phyloP scores from a whole-genome alignment of 2,797 vertebrate genomes.

The Chloroceryle inda region DNA sequence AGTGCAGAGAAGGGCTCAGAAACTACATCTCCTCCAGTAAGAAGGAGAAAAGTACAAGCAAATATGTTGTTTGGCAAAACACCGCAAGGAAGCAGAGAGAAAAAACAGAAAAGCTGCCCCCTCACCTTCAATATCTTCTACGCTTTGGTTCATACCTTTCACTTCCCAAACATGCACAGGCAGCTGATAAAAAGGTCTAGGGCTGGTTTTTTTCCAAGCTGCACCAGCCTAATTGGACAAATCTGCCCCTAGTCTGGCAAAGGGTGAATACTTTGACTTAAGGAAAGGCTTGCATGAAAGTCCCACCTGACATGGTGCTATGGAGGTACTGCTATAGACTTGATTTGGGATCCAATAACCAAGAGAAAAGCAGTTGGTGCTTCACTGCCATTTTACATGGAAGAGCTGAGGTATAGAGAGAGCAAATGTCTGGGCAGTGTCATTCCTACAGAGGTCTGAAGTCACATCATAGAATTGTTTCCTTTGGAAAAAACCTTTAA shows the following conservation, averaged over 20 bases:
- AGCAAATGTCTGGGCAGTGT: not conserved
- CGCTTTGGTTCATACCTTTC: not conserved
- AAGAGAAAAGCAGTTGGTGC: not conserved
- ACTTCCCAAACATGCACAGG: not conserved
- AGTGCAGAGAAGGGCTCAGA: not conserved
- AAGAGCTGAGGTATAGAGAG: not conserved
- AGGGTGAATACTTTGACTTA: not conserved
- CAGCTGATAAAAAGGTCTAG: not conserved
- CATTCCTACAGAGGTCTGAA: not conserved
- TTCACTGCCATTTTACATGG: not conserved
- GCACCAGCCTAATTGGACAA: not conserved
- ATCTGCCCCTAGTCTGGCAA: not conserved
- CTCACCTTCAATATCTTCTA: not conserved
- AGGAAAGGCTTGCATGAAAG: not conserved
- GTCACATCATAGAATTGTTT: not conserved
- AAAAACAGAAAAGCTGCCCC: not conserved
- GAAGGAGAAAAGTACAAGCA: not conserved
- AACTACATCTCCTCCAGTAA: not conserved
- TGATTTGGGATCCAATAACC: not conserved
- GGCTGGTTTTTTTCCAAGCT: not conserved
- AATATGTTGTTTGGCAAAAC: not conserved
- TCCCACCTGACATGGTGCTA: not conserved
- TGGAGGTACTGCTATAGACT: rapidly evolving
- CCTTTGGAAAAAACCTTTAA: not conserved
- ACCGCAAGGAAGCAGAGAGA: not conserved